Conservation (phyloP, 1,140 invertebrate genomes). For the Platorchestia sp. region DNA sequence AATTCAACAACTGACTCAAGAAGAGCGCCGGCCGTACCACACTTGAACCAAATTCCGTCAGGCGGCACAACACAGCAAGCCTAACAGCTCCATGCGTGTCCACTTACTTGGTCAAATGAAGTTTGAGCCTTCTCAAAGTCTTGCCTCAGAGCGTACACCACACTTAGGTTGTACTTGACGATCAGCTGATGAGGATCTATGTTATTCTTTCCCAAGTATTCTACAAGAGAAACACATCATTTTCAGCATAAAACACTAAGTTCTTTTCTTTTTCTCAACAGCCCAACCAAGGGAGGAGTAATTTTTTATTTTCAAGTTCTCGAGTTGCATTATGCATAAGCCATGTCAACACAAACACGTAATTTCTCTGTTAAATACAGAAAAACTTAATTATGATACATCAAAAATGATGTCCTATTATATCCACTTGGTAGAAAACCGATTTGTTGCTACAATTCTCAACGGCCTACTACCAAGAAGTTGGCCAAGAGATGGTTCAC, state of each 20-base stretch:
- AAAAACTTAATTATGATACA: too few species aligned
- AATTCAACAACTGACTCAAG: background rate
- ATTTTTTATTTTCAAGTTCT: too few species aligned
- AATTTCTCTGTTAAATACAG: too few species aligned
- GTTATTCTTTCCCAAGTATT: background rate
- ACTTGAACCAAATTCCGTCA: too few species aligned
- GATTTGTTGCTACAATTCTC: too few species aligned
- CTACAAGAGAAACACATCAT: background rate
- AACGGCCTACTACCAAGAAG: too few species aligned
- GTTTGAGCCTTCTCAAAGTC: conserved; percentile 42
- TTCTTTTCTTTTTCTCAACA: background rate
- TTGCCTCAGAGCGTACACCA: conserved; percentile 29
- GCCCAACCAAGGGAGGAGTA: background rate
- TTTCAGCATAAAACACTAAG: background rate
- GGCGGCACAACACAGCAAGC: too few species aligned
- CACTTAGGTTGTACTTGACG: conserved; percentile 44
- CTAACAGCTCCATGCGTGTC: background rate
- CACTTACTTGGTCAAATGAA: background rate
- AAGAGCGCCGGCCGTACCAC: background rate
- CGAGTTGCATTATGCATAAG: too few species aligned
- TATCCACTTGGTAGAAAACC: too few species aligned
- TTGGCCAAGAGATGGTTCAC: too few species aligned
- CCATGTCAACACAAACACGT: too few species aligned
- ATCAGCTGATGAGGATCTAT: conserved; percentile 35
- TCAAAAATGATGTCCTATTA: too few species aligned